phyloP scores from a whole-genome alignment of 2,888 invertebrate species.

The Sceliomorpha sp. region DNA sequence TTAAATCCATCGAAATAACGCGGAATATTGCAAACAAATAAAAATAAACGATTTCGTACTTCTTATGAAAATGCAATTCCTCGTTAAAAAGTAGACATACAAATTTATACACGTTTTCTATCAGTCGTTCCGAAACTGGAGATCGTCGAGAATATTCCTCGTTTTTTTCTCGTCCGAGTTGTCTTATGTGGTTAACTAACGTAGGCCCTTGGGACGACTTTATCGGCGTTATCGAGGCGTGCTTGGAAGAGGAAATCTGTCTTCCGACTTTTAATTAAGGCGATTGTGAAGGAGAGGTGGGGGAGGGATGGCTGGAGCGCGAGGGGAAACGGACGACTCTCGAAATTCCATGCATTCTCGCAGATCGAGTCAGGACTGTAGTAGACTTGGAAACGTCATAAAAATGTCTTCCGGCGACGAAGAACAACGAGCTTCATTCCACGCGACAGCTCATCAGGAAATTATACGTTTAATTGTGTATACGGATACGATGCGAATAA shows the following conservation, averaged over 20 bases:
- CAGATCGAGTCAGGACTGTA: constrained; percentile 49
- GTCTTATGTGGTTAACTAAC: constrained; percentile 28
- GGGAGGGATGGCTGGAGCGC: constrained; percentile 43
- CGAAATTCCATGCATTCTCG: constrained; percentile 69
- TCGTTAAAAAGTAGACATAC: too few species aligned
- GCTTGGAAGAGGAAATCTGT: constrained; percentile 48
- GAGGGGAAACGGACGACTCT: constrained; percentile 41
- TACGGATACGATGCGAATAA: too few species aligned
- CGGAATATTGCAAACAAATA: too few species aligned
- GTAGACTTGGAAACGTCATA: constrained; percentile 65
- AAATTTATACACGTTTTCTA: too few species aligned
- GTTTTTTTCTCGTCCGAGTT: constrained; percentile 4
- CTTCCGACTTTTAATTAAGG: constrained; percentile 54
- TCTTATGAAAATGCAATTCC: too few species aligned
- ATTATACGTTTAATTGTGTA: too few species aligned
- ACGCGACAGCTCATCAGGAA: constrained; percentile 9
- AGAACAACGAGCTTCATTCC: constrained; percentile 41
- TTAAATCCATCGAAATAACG: too few species aligned
- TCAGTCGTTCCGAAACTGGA: too few species aligned
- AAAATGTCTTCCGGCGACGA: constrained; percentile 74
- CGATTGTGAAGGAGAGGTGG: constrained; percentile 47
- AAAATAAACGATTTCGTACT: too few species aligned
- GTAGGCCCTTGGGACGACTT: constrained; percentile 24
- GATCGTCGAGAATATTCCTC: neutral
- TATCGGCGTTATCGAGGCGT: constrained; percentile 48